Evolutionary conservation across 2,888 invertebrate species (phyloP), one percentile per base, ranked within the genome.

Genomic region (Trisateles emortualis): DNA sequence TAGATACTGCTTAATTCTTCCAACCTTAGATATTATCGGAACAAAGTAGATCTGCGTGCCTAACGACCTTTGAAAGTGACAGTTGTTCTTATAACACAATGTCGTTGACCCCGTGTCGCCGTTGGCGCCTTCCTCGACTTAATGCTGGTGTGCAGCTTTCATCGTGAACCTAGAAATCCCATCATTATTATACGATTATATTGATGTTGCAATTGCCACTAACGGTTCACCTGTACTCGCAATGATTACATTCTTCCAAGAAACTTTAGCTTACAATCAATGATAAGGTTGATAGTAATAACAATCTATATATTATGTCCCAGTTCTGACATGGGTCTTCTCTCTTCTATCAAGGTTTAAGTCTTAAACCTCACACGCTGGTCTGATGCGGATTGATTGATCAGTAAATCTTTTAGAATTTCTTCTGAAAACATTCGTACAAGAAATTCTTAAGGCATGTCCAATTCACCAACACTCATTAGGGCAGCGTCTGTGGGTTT

Each of bases 1-100:
- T 13, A 22, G 19, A 39, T n/a, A n/a, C n/a, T 22, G 22, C 2
- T 3, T 22, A 5, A 22, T 22, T 8, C 26, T 26, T 4, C 3
- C 8, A 8, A 1, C 9, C 8, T 19, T 3, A 19, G 19, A 3
- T 26, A 3, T 8, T 57, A 59, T 42, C 43, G 38, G 40, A 42
- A 39, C 42, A 17, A 22, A 52, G 60, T 64, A 74, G 74, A 78
- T 76, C 77, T 79, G 77, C 76, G 74, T 80, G 78, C 73, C 74
- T 69, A 66, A 57, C 85, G 88, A 91, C 90, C 91, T 91, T 90
- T 92, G 86, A 90, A 92, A 90, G 90, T 88, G 90, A 91, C 88
- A 90, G 90, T 87, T 81, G 81, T 83, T 87, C 79, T 81, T 63
- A 75, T 77, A 81, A 75, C 74, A 76, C 65, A 65, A 74, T 75